phyloP scores from a whole-genome alignment of 2,113 vertebrate genomes.

The Ia io region DNA sequence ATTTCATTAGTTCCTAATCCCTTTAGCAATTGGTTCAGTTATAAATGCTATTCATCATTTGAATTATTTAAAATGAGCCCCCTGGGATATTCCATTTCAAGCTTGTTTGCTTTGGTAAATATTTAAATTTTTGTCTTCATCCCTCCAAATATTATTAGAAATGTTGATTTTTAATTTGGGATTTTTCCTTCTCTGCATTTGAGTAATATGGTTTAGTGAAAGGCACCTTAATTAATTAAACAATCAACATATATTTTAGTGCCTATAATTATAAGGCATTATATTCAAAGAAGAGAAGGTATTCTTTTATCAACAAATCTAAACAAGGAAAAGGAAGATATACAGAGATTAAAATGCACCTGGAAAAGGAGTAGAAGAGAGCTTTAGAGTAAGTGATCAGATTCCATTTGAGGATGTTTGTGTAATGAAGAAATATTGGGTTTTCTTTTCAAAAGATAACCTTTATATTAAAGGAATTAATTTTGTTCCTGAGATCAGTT shows the following conservation, averaged over 20 bases:
- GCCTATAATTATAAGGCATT: not conserved
- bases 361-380: not conserved
- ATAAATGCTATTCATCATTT: not conserved
- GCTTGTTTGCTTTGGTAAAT: not conserved
- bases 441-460: slow-evolving; percentile 6
- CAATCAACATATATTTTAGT: not conserved
- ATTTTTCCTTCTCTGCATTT: not conserved
- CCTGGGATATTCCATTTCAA: not conserved
- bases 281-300: not conserved
- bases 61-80: not conserved
- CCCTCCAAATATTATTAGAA: not conserved
- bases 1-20: not conserved
- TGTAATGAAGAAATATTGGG: not conserved
- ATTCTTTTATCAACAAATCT: not conserved
- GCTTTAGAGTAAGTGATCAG: not conserved
- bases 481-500: not conserved
- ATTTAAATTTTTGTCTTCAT: not conserved
- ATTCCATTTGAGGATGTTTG: not conserved
- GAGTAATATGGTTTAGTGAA: not conserved
- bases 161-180: not conserved
- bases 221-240: not conserved
- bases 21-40: not conserved
- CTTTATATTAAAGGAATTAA: slow-evolving; percentile 10
- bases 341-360: not conserved
- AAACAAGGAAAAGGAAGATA: not conserved